phyloP scores from a whole-genome alignment of 2,888 invertebrate genomes.

The Cenopis cana region DNA sequence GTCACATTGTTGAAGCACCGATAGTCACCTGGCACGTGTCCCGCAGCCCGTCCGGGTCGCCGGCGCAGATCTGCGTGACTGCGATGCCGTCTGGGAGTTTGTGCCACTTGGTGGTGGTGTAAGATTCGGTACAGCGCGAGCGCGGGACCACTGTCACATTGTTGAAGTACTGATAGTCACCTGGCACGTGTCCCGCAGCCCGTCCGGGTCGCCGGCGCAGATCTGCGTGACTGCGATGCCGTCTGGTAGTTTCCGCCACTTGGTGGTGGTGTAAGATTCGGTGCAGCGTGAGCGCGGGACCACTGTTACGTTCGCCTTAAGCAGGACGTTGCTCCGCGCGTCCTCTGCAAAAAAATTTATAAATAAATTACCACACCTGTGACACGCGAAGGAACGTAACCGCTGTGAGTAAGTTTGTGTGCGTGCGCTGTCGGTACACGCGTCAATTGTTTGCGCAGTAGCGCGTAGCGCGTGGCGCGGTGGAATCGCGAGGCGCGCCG shows the following conservation, averaged over 20 bases:
- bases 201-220: slow-evolving; percentile 28
- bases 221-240: slow-evolving; percentile 11
- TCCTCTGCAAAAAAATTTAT: slow-evolving; percentile 56
- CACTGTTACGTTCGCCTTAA: slow-evolving; percentile 69
- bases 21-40: slow-evolving; percentile 72
- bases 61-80: slow-evolving; percentile 72
- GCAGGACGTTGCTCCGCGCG: slow-evolving; percentile 60
- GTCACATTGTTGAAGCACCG: background rate
- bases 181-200: slow-evolving; percentile 12
- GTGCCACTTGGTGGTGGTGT: slow-evolving; percentile 59
- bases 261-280: slow-evolving; percentile 19
- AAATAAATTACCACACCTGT: too few species aligned
- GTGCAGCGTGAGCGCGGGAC: slow-evolving; percentile 46
- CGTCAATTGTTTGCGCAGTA: too few species aligned
- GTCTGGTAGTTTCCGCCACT: slow-evolving; percentile 22
- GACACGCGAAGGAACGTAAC: too few species aligned
- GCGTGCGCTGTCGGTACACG: too few species aligned
- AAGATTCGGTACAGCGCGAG: slow-evolving; percentile 61
- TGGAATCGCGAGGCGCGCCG: too few species aligned
- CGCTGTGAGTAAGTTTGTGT: too few species aligned
- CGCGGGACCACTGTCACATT: slow-evolving; percentile 48
- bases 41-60: slow-evolving; percentile 65
- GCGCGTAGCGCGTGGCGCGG: too few species aligned
- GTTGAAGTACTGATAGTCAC: background rate
- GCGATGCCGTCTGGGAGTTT: slow-evolving; percentile 69